Evolutionary conservation across 2,113 vertebrate genomes (phyloP).

Genomic region (Columbina picui): DNA sequence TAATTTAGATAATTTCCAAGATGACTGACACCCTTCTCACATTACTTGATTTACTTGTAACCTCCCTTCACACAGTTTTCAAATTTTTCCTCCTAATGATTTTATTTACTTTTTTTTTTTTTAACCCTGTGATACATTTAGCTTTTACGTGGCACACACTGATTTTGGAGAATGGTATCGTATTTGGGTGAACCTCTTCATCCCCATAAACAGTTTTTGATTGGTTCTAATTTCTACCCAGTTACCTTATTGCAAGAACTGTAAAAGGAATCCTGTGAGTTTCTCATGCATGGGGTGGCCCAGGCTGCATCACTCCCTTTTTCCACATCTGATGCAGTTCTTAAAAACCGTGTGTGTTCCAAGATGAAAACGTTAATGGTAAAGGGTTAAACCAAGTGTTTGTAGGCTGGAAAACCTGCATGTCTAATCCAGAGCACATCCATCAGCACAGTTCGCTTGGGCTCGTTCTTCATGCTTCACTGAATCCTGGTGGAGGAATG

Average conservation of each 20-base stretch:
- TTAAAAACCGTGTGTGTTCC: background rate
- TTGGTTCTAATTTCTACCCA: background rate
- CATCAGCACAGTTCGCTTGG: background rate
- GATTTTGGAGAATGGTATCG: background rate
- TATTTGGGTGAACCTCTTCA: background rate
- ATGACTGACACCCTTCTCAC: background rate
- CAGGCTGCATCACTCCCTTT: background rate
- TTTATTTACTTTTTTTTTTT: background rate
- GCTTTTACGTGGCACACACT: background rate
- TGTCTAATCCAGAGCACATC: background rate
- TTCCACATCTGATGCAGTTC: background rate
- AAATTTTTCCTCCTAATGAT: background rate
- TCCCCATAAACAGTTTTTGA: background rate
- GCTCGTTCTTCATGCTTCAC: conserved; percentile 34
- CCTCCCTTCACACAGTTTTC: background rate
- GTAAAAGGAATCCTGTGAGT: background rate
- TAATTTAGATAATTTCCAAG: background rate
- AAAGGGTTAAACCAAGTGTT: background rate
- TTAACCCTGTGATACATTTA: background rate
- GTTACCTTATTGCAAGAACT: background rate
- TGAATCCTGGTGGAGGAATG: conserved; percentile 1
- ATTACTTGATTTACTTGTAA: background rate
- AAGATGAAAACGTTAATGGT: background rate
- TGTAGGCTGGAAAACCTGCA: background rate
- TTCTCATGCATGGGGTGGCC: background rate